phyloP scores from a whole-genome alignment of 35 echinoderm and acorn worm species.

The Holothuria glaberrima region DNA sequence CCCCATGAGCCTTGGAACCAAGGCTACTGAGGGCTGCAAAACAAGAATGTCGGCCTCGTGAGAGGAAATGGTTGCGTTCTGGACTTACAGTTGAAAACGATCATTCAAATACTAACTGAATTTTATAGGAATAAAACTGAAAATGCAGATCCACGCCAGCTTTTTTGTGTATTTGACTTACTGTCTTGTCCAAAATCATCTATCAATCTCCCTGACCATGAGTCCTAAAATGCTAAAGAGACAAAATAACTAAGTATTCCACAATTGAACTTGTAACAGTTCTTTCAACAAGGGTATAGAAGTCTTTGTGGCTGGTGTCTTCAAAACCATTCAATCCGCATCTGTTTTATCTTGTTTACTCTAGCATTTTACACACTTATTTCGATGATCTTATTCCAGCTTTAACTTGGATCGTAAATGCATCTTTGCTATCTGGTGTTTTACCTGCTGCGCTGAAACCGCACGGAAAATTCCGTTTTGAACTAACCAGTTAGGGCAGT shows the following conservation, averaged over 20 bases:
- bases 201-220: slow-evolving; percentile 17
- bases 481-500: no score
- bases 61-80: no score
- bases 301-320: neutral
- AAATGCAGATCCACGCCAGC: no score
- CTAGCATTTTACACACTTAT: neutral
- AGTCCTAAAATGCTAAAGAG: slow-evolving; percentile 10
- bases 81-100: no score
- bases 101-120: no score
- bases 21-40: no score
- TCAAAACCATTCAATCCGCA: neutral
- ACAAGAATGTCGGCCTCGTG: no score
- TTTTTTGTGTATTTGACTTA: slow-evolving; percentile 27
- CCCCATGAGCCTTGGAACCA: no score
- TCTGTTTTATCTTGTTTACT: slow-evolving; percentile 6
- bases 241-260: slow-evolving; percentile 1
- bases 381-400: slow-evolving; percentile 14
- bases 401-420: neutral
- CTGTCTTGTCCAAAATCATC: neutral
- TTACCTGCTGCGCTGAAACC: slow-evolving; percentile 25
- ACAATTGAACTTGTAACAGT: neutral
- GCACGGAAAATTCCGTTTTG: no score
- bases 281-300: slow-evolving; percentile 20
- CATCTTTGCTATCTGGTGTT: slow-evolving; percentile 1
- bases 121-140: neutral